Percentiles rank a stretch among this genome's conserved stretches.
These are phyloP conservation scores for Octopus bimaculoides DNA, from an alignment of 1,140 invertebrate genomes.

Conservation along the genomic window DNA sequence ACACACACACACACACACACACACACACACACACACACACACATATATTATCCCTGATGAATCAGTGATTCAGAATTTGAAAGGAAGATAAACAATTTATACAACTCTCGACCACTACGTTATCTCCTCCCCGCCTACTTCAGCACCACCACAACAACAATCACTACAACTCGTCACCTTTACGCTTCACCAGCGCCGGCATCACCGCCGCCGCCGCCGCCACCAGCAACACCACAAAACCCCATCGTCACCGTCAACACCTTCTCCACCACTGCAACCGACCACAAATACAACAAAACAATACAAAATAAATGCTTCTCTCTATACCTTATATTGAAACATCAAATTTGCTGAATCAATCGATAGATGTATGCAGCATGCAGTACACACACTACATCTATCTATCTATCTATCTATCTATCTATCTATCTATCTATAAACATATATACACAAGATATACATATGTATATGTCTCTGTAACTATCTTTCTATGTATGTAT, in stretches of 20 bases:
- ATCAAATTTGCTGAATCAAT: too few relatives aligned
- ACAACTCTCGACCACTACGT: too few relatives aligned
- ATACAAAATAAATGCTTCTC: too few relatives aligned
- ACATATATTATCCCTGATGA: background rate
- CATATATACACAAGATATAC: background rate
- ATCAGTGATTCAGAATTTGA: background rate
- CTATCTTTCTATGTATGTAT: too few relatives aligned
- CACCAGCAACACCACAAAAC: too few relatives aligned
- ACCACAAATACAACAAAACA: too few relatives aligned
- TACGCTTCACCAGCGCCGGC: background rate
- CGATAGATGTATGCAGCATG: background rate
- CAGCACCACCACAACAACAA: background rate
- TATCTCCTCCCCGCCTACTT: too few relatives aligned
- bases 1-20: background rate
- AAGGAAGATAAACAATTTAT: background rate
- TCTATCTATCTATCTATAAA: background rate
- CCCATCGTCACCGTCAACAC: too few relatives aligned
- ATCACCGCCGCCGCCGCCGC: too few relatives aligned
- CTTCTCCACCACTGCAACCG: too few relatives aligned
- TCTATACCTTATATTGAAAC: too few relatives aligned
- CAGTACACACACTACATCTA: background rate
- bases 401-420: conserved; percentile 11
- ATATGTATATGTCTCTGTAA: too few relatives aligned
- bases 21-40: background rate
- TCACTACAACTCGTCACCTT: background rate